These are phyloP conservation scores for Mellivora capensis DNA, from an alignment of 2,113 vertebrate species.

Conservation along the genomic window DNA sequence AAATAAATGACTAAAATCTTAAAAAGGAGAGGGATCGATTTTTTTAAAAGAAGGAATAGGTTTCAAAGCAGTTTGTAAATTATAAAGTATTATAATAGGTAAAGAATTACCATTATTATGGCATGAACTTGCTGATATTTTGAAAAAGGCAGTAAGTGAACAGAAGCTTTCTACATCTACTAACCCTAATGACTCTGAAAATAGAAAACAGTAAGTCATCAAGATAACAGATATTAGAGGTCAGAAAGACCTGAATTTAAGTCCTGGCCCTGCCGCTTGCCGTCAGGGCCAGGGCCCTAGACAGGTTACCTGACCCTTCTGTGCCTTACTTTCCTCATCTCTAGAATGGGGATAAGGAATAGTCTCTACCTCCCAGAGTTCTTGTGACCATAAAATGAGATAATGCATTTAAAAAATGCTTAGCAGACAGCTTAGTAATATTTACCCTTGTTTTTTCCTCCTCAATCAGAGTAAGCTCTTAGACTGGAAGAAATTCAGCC, in stretches of 20 bases:
- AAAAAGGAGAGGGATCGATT: background rate
- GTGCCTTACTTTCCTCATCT: background rate
- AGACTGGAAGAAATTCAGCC: background rate
- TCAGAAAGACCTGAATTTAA: background rate
- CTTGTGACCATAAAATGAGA: slow-evolving; percentile 7
- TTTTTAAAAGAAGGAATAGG: background rate
- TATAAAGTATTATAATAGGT: slow-evolving; percentile 14
- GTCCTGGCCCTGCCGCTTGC: background rate
- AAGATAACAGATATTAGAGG: background rate
- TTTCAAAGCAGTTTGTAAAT: background rate
- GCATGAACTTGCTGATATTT: background rate
- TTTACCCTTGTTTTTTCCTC: background rate
- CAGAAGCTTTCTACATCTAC: background rate
- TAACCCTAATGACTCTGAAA: background rate
- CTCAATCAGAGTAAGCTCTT: background rate
- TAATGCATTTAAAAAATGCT: background rate
- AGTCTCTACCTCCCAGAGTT: background rate
- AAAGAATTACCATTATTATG: background rate
- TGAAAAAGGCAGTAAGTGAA: background rate
- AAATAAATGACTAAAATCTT: background rate
- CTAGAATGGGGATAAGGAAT: background rate
- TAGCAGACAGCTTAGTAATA: background rate
- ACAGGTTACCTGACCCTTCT: background rate
- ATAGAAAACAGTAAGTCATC: background rate
- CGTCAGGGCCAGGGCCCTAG: background rate